A percentile compares a stretch with the other conserved stretches of the same genome.
These are phyloP conservation scores for Pseudococcus jackbeardsleyi DNA, from an alignment of 2,888 invertebrate species.

Conservation along the genomic window DNA sequence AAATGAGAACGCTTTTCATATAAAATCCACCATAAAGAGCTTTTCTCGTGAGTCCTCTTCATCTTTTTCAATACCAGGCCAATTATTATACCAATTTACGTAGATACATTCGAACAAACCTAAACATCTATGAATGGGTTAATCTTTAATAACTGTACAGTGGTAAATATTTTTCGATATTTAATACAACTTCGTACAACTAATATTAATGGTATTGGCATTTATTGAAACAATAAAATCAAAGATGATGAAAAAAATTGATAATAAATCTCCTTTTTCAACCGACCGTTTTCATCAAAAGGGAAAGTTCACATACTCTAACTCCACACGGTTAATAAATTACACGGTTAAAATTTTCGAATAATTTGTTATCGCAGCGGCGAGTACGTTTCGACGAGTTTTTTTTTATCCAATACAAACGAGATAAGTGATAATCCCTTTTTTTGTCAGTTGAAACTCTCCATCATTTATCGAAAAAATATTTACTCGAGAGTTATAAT, in stretches of 20 bases:
- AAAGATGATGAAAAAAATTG: background rate
- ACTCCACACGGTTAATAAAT: background rate
- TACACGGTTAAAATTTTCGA: background rate
- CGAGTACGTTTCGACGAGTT: constrained; percentile 27
- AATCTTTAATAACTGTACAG: background rate
- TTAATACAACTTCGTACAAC: background rate
- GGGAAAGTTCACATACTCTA: background rate
- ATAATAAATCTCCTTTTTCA: background rate
- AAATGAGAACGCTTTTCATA: background rate
- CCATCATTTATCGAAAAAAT: constrained; percentile 46
- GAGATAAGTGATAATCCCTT: constrained; percentile 43
- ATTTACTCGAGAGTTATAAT: constrained; percentile 40
- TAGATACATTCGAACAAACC: background rate
- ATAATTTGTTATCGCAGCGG: background rate
- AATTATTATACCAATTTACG: background rate
- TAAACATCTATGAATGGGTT: background rate
- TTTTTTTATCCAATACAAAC: constrained; percentile 49
- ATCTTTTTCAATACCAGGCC: background rate
- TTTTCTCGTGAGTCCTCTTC: background rate
- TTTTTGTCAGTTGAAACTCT: constrained; percentile 47
- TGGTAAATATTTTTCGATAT: background rate
- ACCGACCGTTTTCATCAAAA: background rate
- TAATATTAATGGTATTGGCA: background rate
- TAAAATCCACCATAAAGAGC: background rate
- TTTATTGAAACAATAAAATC: background rate